Conservation (phyloP, 2,888 invertebrate species). For the Venusia cambrica region DNA sequence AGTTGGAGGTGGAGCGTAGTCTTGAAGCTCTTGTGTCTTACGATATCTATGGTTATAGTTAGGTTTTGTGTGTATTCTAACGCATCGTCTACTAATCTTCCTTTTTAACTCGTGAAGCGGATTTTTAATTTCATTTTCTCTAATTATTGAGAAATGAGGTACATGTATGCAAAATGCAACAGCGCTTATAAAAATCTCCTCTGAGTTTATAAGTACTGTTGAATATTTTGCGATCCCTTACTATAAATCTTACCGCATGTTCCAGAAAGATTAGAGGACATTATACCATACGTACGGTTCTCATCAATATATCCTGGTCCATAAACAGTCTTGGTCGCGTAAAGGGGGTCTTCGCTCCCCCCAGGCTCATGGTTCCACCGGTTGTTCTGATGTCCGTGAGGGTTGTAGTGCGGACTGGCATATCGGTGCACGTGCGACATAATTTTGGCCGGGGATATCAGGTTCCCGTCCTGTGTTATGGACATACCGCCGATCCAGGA, state of each 20-base stretch:
- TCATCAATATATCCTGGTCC: constrained; percentile 78
- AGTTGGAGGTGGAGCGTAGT: constrained; percentile 54
- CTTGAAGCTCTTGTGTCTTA: constrained; percentile 64
- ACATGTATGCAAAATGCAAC: constrained; percentile 1
- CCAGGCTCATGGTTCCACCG: constrained; percentile 78
- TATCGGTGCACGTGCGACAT: constrained; percentile 76
- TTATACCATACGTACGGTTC: constrained; percentile 73
- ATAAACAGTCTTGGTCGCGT: constrained; percentile 81
- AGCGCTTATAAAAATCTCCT: not conserved
- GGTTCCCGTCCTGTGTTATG: constrained; percentile 75
- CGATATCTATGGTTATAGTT: constrained; percentile 79
- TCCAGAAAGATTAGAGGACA: constrained; percentile 41
- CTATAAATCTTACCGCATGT: constrained; percentile 7
- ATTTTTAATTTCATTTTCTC: no score
- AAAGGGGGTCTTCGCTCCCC: constrained; percentile 73
- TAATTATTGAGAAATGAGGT: no score
- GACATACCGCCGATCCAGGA: constrained; percentile 80
- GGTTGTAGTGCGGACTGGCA: constrained; percentile 76
- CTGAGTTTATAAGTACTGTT: not conserved
- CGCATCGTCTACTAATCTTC: constrained; percentile 55
- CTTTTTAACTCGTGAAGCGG: constrained; percentile 7
- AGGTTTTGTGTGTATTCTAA: constrained; percentile 48
- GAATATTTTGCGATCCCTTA: constrained; percentile 1
- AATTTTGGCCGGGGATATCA: constrained; percentile 76
- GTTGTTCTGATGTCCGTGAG: constrained; percentile 73